Percentiles rank a stretch among this genome's conserved stretches.
Evolutionary conservation across 2,797 vertebrate species (phyloP).

Genomic region (Acrocephalus scirpaceus): DNA sequence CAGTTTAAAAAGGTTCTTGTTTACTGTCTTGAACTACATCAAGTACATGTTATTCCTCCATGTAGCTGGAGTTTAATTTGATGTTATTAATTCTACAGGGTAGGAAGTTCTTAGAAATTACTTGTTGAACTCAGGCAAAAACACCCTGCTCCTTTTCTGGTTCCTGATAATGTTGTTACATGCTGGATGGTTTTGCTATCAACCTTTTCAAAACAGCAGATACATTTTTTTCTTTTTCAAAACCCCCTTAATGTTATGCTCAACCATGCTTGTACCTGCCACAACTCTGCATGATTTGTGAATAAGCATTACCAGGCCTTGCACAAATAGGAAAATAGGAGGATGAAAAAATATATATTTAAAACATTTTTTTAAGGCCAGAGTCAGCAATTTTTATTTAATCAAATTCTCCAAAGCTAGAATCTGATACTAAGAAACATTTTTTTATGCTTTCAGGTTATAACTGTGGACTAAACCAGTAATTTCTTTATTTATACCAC

Average conservation of each 20-base stretch:
- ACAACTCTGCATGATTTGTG: background rate
- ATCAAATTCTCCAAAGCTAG: background rate
- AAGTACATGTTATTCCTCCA: background rate
- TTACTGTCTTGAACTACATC: background rate
- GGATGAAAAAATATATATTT: background rate
- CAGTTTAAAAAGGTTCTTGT: background rate
- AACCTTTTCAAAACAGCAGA: background rate
- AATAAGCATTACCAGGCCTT: background rate
- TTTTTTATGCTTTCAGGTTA: background rate
- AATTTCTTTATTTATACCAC: background rate
- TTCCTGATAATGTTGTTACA: background rate
- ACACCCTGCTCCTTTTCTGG: background rate
- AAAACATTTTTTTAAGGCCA: background rate
- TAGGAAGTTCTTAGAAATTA: background rate
- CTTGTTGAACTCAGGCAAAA: fast-evolving
- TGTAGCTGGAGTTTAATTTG: background rate
- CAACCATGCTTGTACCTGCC: background rate
- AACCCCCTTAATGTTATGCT: background rate
- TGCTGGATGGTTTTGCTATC: background rate
- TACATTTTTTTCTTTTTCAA: background rate
- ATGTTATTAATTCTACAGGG: background rate
- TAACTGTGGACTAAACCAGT: background rate
- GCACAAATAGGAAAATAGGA: background rate
- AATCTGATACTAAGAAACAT: background rate
- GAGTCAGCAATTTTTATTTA: background rate